Percentiles rank a stretch among this genome's conserved stretches.
Conservation (phyloP, 2,888 invertebrate genomes). For the Sturmia bella region DNA sequence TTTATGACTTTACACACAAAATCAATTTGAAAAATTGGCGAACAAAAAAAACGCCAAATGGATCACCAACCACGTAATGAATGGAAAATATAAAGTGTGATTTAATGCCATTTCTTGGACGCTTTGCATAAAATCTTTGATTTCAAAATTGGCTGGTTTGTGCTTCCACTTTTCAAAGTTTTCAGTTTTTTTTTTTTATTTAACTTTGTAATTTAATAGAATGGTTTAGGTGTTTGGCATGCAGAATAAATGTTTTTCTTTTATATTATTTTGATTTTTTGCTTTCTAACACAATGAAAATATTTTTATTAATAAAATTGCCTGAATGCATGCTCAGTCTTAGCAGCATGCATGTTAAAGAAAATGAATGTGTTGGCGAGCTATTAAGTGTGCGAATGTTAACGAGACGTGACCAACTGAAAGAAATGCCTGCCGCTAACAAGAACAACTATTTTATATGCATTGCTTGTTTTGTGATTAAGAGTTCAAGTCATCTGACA, state of each 20-base stretch:
- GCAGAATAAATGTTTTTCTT: conserved; percentile 28
- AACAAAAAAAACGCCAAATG: neutral
- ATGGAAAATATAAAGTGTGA: conserved; percentile 34
- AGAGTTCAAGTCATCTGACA: too few relatives aligned
- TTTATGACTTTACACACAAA: conserved; percentile 47
- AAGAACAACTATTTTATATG: too few relatives aligned
- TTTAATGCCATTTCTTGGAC: conserved; percentile 16
- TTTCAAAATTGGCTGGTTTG: neutral
- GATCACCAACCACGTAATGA: neutral
- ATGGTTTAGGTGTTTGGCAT: conserved; percentile 47
- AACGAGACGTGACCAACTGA: conserved; percentile 17
- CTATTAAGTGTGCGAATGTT: conserved; percentile 5
- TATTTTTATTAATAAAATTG: neutral
- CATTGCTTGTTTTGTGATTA: too few relatives aligned
- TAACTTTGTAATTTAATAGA: conserved; percentile 58
- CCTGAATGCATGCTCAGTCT: neutral
- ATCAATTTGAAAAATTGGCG: conserved; percentile 21
- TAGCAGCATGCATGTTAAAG: conserved; percentile 1
- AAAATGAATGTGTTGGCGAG: conserved; percentile 8
- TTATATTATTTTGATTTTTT: neutral
- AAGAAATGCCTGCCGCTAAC: neutral
- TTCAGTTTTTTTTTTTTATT: conserved; percentile 13
- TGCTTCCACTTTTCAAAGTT: conserved; percentile 18
- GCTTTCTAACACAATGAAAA: neutral
- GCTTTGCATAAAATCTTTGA: conserved; percentile 37